Conservation (phyloP, 1,140 invertebrate species). For the Epicauta chinensis region DNA sequence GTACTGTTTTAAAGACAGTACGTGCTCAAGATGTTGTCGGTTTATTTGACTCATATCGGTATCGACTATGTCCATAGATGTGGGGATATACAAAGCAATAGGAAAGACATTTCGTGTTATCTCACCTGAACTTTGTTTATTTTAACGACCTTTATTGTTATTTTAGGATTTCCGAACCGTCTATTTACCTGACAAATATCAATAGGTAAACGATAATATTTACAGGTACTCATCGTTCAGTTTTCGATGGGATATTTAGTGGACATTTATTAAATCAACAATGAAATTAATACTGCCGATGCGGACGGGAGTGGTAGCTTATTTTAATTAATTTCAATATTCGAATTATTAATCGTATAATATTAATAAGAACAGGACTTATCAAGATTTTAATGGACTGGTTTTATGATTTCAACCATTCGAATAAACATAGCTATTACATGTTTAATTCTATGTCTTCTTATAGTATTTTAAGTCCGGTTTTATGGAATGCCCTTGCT, state of each 20-base stretch:
- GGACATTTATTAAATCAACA: too few relatives aligned
- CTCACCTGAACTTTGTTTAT: slow-evolving; percentile 18
- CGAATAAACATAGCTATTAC: neutral
- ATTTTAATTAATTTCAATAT: too few relatives aligned
- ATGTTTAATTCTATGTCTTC: neutral
- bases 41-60: slow-evolving; percentile 21
- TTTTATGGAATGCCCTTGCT: neutral
- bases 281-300: too few relatives aligned
- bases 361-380: too few relatives aligned
- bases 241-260: too few relatives aligned
- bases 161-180: slow-evolving; percentile 15
- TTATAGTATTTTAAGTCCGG: neutral
- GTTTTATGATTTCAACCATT: neutral
- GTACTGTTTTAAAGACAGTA: slow-evolving; percentile 14
- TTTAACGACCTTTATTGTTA: slow-evolving; percentile 14
- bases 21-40: slow-evolving; percentile 17
- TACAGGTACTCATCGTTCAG: too few relatives aligned
- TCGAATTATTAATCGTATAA: too few relatives aligned
- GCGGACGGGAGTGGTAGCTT: too few relatives aligned
- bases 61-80: slow-evolving; percentile 4
- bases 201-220: too few relatives aligned
- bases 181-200: slow-evolving; percentile 1
- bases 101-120: neutral
- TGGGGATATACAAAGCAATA: neutral
- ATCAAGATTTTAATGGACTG: neutral